Conservation (phyloP, 2,113 vertebrate species). For the Ptyas mucosa region DNA sequence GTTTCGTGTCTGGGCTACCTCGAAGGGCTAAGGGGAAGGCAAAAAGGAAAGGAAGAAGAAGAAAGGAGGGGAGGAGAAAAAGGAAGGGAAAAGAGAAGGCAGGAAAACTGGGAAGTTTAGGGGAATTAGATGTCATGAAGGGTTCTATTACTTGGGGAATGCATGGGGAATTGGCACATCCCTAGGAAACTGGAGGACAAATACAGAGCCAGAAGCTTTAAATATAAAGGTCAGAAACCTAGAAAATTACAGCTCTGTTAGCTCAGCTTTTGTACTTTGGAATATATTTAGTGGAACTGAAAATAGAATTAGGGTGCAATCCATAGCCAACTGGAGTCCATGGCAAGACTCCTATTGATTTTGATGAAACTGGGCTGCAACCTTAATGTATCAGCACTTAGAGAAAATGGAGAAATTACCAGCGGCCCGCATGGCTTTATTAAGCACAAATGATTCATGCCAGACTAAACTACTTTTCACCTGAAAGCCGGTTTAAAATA, state of each 20-base stretch:
- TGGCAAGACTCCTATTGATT: constrained; percentile 1
- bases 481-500: not conserved
- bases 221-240: not conserved
- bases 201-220: not conserved
- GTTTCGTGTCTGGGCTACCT: not conserved
- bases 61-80: not conserved
- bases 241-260: not conserved
- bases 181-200: not conserved
- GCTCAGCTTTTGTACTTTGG: not conserved
- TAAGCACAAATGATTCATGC: constrained; percentile 7
- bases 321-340: not conserved
- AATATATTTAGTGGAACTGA: constrained; percentile 3
- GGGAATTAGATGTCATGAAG: not conserved
- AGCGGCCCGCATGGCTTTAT: constrained; percentile 1
- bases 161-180: not conserved
- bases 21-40: not conserved
- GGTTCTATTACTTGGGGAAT: not conserved
- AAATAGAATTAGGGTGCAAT: constrained; percentile 12
- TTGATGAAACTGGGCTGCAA: constrained; percentile 3
- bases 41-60: not conserved
- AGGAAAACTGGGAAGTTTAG: not conserved
- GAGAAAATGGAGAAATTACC: constrained; percentile 18
- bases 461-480: constrained; percentile 1
- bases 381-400: constrained; percentile 17
- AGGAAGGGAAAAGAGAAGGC: not conserved